Evolutionary conservation across 2,797 vertebrate species (phyloP), one percentile per base, ranked within the genome.

Genomic region (Perodicticus potto): DNA sequence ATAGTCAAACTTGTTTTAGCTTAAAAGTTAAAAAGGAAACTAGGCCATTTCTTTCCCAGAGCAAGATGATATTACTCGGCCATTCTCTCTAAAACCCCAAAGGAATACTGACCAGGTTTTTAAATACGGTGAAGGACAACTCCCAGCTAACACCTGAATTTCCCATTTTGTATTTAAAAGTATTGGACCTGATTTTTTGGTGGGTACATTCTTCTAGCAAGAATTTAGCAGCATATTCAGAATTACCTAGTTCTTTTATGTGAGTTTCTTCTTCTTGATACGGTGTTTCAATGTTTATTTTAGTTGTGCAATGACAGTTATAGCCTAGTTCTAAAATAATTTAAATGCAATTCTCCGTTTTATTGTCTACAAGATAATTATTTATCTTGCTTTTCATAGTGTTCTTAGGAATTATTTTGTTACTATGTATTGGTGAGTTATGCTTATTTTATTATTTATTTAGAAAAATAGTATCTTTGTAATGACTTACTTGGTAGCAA

Each of bases 371-470:
- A 94, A 98, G 95, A 57, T 95, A 89, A 97, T 97, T 98, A 97
- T 98, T 98, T 98, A 98, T 98, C 96, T 98, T 98, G 95, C 37
- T 11, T 97, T 97, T 97, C 97, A 95, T 97, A 97, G 93, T 97
- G 91, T 93, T 96, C 69, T 94, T 97, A 96, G 95, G 89, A 90
- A 89, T 97, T 97, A 93, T 98, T 98, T 98, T 97, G 98, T 98
- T 98, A 94, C 78, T 97, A 89, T 94, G 97, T 98, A 98, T 98
- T 98, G 97, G 97, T 99, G 98, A 98, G 88, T 98, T 98, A 98
- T 98, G 98, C 98, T 98, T 97, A 97, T 98, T 98, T 98, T 97
- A 86, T 97, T 98, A 98, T 98, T 99, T 99, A 99, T 99, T 99
- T 99, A 99, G 99, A 94, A 98, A 94, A 98, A 98, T 95, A 98